A percentile compares a stretch with the other conserved stretches of the same genome.
Evolutionary conservation across 2,888 invertebrate species (phyloP).

Genomic region (Spodoptera littoralis): DNA sequence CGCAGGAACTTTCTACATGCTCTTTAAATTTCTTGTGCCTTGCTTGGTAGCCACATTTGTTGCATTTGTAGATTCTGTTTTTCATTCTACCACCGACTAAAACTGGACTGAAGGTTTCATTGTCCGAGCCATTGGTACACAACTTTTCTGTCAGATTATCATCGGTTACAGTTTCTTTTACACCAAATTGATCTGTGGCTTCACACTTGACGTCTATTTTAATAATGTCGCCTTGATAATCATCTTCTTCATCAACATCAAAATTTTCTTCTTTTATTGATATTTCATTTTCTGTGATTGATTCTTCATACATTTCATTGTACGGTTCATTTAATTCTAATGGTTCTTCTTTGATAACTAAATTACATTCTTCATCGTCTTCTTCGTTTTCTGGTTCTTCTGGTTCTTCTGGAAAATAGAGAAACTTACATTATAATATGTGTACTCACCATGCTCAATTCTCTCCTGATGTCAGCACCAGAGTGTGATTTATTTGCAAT

Average conservation of each 20-base stretch:
- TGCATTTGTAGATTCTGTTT: slow-evolving; percentile 49
- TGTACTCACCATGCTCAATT: too few species aligned
- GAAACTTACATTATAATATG: too few species aligned
- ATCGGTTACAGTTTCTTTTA: too few species aligned
- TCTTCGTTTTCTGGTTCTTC: background rate
- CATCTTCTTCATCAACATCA: background rate
- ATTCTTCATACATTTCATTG: background rate
- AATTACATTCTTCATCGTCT: background rate
- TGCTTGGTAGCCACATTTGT: slow-evolving; percentile 40
- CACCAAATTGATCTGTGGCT: too few species aligned
- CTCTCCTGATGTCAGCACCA: too few species aligned
- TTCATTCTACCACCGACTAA: accelerated
- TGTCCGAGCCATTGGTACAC: too few species aligned
- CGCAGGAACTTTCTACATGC: slow-evolving; percentile 28
- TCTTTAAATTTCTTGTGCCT: slow-evolving; percentile 40
- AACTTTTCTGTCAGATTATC: too few species aligned
- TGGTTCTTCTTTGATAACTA: slow-evolving; percentile 28
- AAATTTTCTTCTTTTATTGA: slow-evolving; percentile 22
- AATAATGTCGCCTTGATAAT: slow-evolving; percentile 43
- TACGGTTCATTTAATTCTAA: background rate
- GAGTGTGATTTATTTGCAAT: too few species aligned
- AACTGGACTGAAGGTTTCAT: background rate
- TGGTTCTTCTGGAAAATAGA: background rate
- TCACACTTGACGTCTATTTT: slow-evolving; percentile 25
- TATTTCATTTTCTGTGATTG: background rate